Conservation (phyloP, 2,797 vertebrate species). For the Enteromius anoplus region DNA sequence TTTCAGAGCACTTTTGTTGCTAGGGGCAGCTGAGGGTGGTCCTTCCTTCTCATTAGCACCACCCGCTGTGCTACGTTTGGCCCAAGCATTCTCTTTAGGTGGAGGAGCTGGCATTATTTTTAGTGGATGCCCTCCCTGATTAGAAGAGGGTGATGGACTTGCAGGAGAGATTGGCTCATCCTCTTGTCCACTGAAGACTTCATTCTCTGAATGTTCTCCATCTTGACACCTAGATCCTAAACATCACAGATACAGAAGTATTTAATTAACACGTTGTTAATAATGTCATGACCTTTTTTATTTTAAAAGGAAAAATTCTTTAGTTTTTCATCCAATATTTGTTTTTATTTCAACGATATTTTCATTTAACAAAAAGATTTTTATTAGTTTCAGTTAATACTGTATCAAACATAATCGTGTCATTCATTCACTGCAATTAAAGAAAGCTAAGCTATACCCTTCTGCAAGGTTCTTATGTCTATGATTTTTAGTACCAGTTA, state of each 20-base stretch:
- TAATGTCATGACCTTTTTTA: background rate
- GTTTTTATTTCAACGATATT: too few species aligned
- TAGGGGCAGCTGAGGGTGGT: slow-evolving; percentile 69
- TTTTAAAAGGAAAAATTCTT: background rate
- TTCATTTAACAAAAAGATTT: background rate
- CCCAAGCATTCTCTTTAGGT: slow-evolving; percentile 95
- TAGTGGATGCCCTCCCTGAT: slow-evolving; percentile 80
- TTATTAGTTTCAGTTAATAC: background rate
- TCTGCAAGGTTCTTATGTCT: background rate
- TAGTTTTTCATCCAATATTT: background rate
- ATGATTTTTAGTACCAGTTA: background rate
- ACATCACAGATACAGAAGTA: slow-evolving; percentile 9
- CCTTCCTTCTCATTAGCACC: slow-evolving; percentile 69
- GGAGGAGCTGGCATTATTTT: slow-evolving; percentile 94
- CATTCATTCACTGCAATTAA: background rate
- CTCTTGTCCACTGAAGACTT: slow-evolving; percentile 81
- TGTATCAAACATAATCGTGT: background rate
- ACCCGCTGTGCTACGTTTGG: slow-evolving; percentile 79
- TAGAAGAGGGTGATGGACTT: slow-evolving; percentile 69
- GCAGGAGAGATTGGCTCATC: slow-evolving; percentile 84
- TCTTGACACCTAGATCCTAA: slow-evolving; percentile 85
- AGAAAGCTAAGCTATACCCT: too few species aligned
- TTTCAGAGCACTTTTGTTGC: slow-evolving; percentile 68
- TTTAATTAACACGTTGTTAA: background rate
- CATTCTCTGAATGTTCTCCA: slow-evolving; percentile 89